These are phyloP conservation scores for Parascotia fuliginaria DNA, from an alignment of 2,888 invertebrate species.

Conservation along the genomic window DNA sequence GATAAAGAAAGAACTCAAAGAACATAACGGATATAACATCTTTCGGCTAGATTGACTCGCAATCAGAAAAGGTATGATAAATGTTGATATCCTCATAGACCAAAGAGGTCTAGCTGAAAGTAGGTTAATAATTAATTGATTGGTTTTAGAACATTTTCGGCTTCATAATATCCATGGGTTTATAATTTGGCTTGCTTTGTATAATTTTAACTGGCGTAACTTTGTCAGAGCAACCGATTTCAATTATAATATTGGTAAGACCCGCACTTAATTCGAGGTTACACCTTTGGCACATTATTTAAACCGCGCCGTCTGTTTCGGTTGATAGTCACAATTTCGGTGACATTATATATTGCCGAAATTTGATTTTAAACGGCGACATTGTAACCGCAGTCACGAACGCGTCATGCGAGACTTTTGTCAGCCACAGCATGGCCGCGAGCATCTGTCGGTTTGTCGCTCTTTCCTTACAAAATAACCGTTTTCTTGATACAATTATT, in stretches of 20 bases:
- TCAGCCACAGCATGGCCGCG: constrained; percentile 78
- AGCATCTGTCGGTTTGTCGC: constrained; percentile 84
- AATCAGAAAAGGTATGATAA: no score
- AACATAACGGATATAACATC: no score
- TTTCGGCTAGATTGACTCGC: no score
- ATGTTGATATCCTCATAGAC: no score
- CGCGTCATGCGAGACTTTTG: constrained; percentile 65
- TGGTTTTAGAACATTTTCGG: no score
- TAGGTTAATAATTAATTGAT: no score
- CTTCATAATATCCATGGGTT: no score
- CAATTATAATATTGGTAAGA: constrained; percentile 37
- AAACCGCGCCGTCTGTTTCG: constrained; percentile 57
- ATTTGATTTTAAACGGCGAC: constrained; percentile 81
- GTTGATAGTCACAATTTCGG: constrained; percentile 63
- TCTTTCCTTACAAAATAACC: constrained; percentile 74
- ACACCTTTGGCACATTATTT: constrained; percentile 56
- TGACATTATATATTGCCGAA: constrained; percentile 64
- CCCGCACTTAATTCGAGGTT: constrained; percentile 44
- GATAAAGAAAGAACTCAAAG: no score
- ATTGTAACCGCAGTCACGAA: constrained; percentile 81
- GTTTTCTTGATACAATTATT: constrained; percentile 77
- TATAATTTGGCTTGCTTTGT: background rate
- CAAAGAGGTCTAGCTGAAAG: no score
- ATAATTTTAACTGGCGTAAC: constrained; percentile 13
- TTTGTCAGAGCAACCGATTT: constrained; percentile 19